Conservation (phyloP, 1,140 invertebrate genomes). For the Steinernema khuongi region DNA sequence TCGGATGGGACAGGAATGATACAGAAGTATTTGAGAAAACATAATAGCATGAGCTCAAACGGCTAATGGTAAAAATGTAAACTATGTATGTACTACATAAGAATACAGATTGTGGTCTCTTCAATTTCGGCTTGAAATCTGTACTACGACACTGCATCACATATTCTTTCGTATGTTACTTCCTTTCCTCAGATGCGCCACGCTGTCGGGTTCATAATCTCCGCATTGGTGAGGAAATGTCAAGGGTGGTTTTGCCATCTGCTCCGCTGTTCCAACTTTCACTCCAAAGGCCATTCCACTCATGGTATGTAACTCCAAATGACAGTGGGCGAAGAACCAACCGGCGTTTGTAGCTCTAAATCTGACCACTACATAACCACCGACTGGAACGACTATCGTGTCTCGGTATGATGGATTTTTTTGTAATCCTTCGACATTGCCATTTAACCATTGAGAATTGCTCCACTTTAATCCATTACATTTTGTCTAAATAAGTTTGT, state of each 20-base stretch:
- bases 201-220: not conserved
- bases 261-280: not conserved
- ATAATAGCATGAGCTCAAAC: no score
- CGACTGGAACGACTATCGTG: not conserved
- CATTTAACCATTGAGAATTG: not conserved
- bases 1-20: no score
- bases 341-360: slow-evolving; percentile 3
- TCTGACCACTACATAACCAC: not conserved
- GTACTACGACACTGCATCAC: no score
- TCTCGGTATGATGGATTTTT: not conserved
- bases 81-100: no score
- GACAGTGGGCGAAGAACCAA: slow-evolving; percentile 7
- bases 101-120: no score
- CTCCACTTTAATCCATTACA: not conserved
- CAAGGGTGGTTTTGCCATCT: not conserved
- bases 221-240: not conserved
- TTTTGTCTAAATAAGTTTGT: not conserved
- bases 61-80: no score
- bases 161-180: not conserved
- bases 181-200: not conserved
- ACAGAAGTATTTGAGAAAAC: no score
- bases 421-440: not conserved
- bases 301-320: not conserved
- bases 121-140: no score
- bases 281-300: not conserved